Conservation (phyloP, 2,888 invertebrate species). For the Sussaba pulchella region DNA sequence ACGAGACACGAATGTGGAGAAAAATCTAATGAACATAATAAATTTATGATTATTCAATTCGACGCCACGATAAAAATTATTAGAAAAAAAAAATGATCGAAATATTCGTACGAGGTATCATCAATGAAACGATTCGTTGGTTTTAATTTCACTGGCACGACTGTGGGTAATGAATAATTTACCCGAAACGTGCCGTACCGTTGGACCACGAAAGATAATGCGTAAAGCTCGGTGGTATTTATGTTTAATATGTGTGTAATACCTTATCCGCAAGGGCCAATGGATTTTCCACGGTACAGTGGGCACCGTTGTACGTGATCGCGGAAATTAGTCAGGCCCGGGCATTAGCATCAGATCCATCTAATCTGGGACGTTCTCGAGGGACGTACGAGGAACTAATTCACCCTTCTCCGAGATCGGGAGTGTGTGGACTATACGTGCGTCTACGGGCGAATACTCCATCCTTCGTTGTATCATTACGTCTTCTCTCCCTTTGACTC, state of each 20-base stretch:
- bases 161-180: conserved; percentile 22
- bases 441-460: conserved; percentile 16
- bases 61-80: neutral
- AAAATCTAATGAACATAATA: no score
- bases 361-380: conserved; percentile 65
- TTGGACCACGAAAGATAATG: neutral
- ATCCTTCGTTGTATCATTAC: neutral
- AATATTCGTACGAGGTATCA: neutral
- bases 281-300: conserved; percentile 35
- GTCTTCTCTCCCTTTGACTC: neutral
- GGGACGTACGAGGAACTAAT: conserved; percentile 70
- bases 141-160: neutral
- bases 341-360: conserved; percentile 78
- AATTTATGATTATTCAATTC: no score
- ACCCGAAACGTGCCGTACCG: neutral
- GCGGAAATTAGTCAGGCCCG: conserved; percentile 76
- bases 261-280: neutral
- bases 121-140: neutral
- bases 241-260: conserved; percentile 34
- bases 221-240: neutral
- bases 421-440: conserved; percentile 2
- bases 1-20: no score
- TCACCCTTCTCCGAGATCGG: conserved; percentile 67
- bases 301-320: conserved; percentile 63
- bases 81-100: neutral